These are phyloP conservation scores for Caenorhabditis virilis DNA, from an alignment of 2,888 invertebrate species.

Conservation along the genomic window DNA sequence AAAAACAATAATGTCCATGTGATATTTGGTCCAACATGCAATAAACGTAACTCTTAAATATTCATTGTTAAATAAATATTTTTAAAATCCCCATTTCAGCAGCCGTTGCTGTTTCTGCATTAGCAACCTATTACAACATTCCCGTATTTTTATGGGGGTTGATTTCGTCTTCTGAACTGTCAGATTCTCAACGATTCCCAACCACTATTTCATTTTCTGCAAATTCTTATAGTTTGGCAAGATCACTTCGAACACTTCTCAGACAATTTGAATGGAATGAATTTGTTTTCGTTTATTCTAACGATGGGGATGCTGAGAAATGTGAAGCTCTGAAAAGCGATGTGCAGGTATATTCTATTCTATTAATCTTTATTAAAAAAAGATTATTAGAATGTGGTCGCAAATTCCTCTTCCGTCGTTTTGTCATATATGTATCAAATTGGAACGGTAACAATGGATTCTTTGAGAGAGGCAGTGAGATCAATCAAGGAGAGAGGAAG, in stretches of 20 bases:
- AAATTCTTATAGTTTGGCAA: constrained; percentile 29
- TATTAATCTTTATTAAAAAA: background rate
- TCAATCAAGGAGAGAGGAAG: constrained; percentile 19
- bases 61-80: background rate
- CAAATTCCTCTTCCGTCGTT: background rate
- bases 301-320: constrained; percentile 34
- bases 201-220: constrained; percentile 35
- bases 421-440: constrained; percentile 22
- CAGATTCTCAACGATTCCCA: constrained; percentile 31
- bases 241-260: constrained; percentile 38
- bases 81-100: background rate
- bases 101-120: background rate
- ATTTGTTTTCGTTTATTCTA: constrained; percentile 55
- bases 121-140: background rate
- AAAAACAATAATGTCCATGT: background rate
- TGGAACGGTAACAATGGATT: background rate
- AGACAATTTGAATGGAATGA: constrained; percentile 51
- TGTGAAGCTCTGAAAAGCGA: constrained; percentile 40
- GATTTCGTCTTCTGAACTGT: constrained; percentile 17
- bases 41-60: background rate
- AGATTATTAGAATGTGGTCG: background rate
- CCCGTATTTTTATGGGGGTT: constrained; percentile 2
- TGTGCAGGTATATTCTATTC: constrained; percentile 23
- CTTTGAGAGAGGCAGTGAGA: constrained; percentile 14
- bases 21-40: background rate